These are phyloP conservation scores for Rana temporaria DNA, from an alignment of 2,113 vertebrate genomes.

Conservation along the genomic window DNA sequence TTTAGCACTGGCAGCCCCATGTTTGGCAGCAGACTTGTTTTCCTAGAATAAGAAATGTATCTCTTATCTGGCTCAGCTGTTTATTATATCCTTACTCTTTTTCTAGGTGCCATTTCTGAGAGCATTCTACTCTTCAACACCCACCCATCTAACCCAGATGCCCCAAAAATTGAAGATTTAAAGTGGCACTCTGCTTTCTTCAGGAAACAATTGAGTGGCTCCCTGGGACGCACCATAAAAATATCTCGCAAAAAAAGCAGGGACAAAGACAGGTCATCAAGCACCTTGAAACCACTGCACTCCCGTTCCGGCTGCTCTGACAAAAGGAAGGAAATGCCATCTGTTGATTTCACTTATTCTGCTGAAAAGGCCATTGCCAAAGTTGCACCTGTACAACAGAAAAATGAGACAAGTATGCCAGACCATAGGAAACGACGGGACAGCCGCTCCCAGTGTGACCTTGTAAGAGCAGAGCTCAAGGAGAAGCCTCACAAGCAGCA, in stretches of 20 bases:
- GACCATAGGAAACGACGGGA: conserved; percentile 76
- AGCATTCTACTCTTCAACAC: conserved; percentile 77
- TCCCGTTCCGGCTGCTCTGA: conserved; percentile 60
- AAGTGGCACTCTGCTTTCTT: conserved; percentile 79
- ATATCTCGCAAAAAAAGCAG: conserved; percentile 68
- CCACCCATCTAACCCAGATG: conserved; percentile 71
- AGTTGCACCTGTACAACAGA: conserved; percentile 70
- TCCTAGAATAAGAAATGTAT: too few species aligned
- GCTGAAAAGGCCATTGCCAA: conserved; percentile 70
- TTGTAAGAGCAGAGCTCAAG: conserved; percentile 69
- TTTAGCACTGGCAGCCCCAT: too few species aligned
- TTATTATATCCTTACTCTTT: neutral
- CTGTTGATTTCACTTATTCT: conserved; percentile 61
- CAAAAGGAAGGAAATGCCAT: conserved; percentile 42
- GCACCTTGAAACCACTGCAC: conserved; percentile 53
- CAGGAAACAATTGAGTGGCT: conserved; percentile 77
- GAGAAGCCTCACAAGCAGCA: conserved; percentile 75
- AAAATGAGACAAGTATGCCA: conserved; percentile 65
- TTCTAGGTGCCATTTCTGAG: conserved; percentile 77
- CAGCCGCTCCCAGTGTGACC: conserved; percentile 67
- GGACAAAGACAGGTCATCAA: conserved; percentile 57
- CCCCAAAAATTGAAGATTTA: conserved; percentile 76
- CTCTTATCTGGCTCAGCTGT: neutral
- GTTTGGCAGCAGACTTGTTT: too few species aligned
- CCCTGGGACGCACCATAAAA: conserved; percentile 69